A percentile compares a stretch with the other conserved stretches of the same genome.
Conservation (phyloP, 2,797 vertebrate genomes). For the Sebastolobus alascanus region DNA sequence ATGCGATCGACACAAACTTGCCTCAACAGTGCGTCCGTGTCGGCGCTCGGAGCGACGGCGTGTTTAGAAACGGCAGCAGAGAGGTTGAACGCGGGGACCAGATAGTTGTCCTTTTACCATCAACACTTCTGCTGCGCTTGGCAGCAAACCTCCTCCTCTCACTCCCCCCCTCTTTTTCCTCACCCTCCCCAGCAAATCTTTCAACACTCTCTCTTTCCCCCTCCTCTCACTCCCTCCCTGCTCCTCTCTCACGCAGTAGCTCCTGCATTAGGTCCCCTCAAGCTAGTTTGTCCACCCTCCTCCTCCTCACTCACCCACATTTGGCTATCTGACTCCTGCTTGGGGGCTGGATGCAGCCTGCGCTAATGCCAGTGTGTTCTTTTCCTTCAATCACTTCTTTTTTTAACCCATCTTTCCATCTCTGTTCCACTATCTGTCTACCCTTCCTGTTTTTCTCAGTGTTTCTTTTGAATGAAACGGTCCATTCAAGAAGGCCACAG, state of each 20-base stretch:
- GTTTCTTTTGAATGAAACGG: constrained; percentile 39
- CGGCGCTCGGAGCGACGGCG: constrained; percentile 30
- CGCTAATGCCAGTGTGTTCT: constrained; percentile 32
- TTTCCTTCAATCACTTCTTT: constrained; percentile 36
- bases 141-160: constrained; percentile 57
- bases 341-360: constrained; percentile 28
- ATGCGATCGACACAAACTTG: constrained; percentile 12
- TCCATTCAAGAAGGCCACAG: constrained; percentile 27
- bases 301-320: constrained; percentile 18
- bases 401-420: constrained; percentile 15
- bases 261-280: constrained; percentile 51
- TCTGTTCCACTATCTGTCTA: neutral
- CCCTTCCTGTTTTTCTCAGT: neutral
- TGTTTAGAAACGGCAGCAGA: constrained; percentile 41
- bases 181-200: constrained; percentile 64
- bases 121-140: constrained; percentile 74
- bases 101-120: constrained; percentile 77
- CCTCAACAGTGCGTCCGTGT: constrained; percentile 10
- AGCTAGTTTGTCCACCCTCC: constrained; percentile 24
- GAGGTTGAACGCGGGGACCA: constrained; percentile 53
- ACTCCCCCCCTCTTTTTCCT: constrained; percentile 46
- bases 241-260: constrained; percentile 51
- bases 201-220: constrained; percentile 57
- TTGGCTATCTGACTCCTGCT: constrained; percentile 43
- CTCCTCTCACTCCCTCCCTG: constrained; percentile 31